A percentile compares a stretch with the other conserved stretches of the same genome.
Evolutionary conservation across 2,113 vertebrate genomes (phyloP).

Genomic region (Cryptoleucopteryx plumbea): DNA sequence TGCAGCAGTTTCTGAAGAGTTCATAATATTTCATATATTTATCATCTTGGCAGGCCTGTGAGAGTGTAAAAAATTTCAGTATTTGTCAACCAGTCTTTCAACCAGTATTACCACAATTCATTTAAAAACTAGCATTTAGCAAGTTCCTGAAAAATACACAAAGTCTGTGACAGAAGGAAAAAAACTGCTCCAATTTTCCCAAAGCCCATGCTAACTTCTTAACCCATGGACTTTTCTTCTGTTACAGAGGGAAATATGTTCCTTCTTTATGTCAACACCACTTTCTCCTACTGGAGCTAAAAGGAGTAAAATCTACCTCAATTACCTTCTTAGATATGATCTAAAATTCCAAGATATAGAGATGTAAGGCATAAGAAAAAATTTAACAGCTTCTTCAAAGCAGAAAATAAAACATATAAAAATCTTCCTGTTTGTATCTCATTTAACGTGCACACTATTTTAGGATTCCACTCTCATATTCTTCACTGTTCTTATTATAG

Average conservation of each 20-base stretch:
- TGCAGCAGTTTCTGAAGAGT: background rate
- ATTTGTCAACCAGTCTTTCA: background rate
- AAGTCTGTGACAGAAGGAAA: background rate
- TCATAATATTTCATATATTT: background rate
- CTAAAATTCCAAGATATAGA: background rate
- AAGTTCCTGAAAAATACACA: background rate
- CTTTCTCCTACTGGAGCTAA: background rate
- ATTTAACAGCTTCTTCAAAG: background rate
- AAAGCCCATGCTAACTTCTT: background rate
- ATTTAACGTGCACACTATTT: background rate
- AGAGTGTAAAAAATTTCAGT: background rate
- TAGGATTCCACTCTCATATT: background rate
- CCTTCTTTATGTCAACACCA: background rate
- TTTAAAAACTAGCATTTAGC: background rate
- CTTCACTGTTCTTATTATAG: background rate
- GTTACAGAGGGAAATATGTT: accelerated
- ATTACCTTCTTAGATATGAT: background rate
- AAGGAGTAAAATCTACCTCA: background rate
- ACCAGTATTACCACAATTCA: background rate
- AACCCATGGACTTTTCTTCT: background rate
- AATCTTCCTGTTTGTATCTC: background rate
- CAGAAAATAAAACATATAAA: background rate
- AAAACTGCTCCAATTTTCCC: background rate
- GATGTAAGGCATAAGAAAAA: background rate
- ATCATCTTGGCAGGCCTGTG: background rate